Evolutionary conservation across 2,888 invertebrate genomes (phyloP).

Genomic region (Sphaeridia pumilis): DNA sequence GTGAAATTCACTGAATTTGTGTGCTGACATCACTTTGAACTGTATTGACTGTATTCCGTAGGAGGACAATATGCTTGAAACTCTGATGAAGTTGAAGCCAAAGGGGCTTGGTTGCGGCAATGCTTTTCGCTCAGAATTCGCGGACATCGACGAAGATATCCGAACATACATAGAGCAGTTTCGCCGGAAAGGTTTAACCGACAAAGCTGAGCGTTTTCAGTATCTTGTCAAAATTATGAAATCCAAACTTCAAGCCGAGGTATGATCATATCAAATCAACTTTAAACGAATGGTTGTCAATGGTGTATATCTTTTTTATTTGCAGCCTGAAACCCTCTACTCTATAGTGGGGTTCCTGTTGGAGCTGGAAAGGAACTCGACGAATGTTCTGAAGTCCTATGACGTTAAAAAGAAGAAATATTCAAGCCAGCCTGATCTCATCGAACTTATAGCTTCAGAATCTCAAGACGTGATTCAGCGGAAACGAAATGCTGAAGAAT

Average conservation of each 20-base stretch:
- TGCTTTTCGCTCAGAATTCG: conserved; percentile 15
- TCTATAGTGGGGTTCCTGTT: conserved; percentile 21
- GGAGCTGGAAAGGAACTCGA: conserved; percentile 21
- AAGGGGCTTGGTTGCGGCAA: conserved; percentile 16
- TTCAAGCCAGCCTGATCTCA: conserved; percentile 16
- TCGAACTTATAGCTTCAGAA: neutral
- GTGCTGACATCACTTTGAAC: no score
- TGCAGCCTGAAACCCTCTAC: conserved; percentile 20
- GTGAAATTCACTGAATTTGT: no score
- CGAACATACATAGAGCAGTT: conserved; percentile 20
- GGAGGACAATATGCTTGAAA: conserved; percentile 16
- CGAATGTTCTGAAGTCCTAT: conserved; percentile 6
- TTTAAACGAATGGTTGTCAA: no score
- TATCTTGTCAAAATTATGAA: conserved; percentile 17
- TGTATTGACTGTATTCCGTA: no score
- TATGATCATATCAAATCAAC: neutral
- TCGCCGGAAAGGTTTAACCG: conserved; percentile 22
- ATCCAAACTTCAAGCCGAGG: conserved; percentile 19
- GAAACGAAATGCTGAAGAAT: conserved; percentile 7
- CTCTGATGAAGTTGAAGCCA: conserved; percentile 17
- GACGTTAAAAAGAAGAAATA: conserved; percentile 7
- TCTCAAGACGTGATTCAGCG: conserved; percentile 11
- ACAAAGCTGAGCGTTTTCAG: conserved; percentile 19
- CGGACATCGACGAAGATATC: conserved; percentile 15
- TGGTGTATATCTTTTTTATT: conserved; percentile 1